These are phyloP conservation scores for Dicyrtomina minuta DNA, from an alignment of 2,888 invertebrate species.

Conservation along the genomic window DNA sequence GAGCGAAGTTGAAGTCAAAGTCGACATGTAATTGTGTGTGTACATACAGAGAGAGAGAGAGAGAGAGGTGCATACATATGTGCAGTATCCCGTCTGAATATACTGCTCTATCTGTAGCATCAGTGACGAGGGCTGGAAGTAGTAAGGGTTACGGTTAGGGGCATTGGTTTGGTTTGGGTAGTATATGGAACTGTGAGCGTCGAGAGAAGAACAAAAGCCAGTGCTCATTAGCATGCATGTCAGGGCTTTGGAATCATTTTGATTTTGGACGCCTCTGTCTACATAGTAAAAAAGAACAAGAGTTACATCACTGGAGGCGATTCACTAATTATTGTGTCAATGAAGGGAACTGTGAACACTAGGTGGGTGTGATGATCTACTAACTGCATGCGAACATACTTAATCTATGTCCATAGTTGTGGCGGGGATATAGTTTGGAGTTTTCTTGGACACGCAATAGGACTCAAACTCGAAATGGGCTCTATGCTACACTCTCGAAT, in stretches of 20 bases:
- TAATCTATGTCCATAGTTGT: conserved; percentile 4
- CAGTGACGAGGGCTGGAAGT: background rate
- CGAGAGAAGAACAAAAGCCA: conserved; percentile 30
- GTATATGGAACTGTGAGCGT: background rate
- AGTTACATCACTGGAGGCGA: conserved; percentile 44
- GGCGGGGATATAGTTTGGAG: too few species aligned
- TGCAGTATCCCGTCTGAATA: background rate
- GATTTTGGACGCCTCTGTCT: conserved; percentile 40
- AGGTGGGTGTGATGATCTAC: conserved; percentile 34
- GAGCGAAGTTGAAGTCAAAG: conserved; percentile 25
- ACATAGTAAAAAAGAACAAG: conserved; percentile 21
- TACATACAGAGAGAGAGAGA: conserved; percentile 5
- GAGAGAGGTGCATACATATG: background rate
- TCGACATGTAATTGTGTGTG: conserved; percentile 25
- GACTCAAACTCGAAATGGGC: too few species aligned
- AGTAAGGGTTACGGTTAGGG: background rate
- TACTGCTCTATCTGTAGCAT: too few species aligned
- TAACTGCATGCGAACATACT: conserved; percentile 6
- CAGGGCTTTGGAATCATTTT: conserved; percentile 49
- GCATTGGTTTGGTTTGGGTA: background rate
- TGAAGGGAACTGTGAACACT: conserved; percentile 44
- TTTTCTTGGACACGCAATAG: too few species aligned
- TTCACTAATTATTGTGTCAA: conserved; percentile 53
- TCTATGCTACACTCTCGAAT: too few species aligned
- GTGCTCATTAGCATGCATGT: conserved; percentile 51